Evolutionary conservation across 35 echinoderm and acorn worm species (phyloP).

Genomic region (Amphiura filiformis): DNA sequence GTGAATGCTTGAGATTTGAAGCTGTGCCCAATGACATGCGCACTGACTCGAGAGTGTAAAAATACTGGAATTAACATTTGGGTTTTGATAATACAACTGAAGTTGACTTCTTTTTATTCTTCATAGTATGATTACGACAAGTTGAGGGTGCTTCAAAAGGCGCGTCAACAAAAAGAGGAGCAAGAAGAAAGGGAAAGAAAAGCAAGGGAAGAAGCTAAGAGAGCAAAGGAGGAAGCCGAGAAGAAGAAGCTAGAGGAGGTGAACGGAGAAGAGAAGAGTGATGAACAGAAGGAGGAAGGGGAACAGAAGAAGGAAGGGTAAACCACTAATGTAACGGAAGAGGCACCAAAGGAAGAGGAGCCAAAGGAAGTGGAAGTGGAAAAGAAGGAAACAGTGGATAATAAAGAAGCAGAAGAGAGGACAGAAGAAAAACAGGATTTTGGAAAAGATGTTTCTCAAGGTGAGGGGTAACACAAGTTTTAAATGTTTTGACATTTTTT

Average conservation of each 20-base stretch:
- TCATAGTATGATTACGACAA: constrained; percentile 93
- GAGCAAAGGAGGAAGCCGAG: background rate
- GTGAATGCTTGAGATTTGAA: no score
- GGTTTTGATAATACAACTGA: no score
- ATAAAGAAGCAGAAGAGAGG: background rate
- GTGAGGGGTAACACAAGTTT: background rate
- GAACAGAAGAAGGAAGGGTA: constrained; percentile 7
- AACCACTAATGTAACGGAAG: background rate
- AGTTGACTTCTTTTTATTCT: no score
- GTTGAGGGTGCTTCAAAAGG: constrained; percentile 52
- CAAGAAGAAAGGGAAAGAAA: constrained; percentile 27
- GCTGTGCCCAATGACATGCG: no score
- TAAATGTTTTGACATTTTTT: no score
- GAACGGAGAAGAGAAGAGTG: constrained; percentile 29
- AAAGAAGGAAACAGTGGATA: background rate
- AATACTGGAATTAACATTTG: no score
- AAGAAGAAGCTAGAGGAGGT: background rate
- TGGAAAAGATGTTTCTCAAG: background rate
- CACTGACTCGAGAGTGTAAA: no score
- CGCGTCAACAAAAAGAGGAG: constrained; percentile 37
- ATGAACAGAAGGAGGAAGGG: background rate
- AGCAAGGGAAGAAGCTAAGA: constrained; percentile 43
- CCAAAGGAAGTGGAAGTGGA: background rate
- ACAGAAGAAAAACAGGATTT: background rate
- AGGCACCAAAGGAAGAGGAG: background rate